These are phyloP conservation scores for Tauraco erythrolophus DNA, from an alignment of 2,113 vertebrate species.

Conservation along the genomic window DNA sequence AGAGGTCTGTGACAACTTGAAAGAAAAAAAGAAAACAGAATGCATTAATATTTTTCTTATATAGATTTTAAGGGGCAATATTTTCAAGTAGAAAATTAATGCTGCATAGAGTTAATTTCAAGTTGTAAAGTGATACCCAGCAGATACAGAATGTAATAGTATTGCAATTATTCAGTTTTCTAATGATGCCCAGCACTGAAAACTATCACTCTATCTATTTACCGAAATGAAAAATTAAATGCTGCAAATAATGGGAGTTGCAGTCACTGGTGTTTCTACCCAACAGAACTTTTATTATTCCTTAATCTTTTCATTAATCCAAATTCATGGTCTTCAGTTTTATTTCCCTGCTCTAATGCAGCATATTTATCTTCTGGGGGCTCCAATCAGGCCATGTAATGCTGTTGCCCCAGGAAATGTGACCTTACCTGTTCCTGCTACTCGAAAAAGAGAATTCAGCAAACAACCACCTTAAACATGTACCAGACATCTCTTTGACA, in stretches of 20 bases:
- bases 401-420: not conserved
- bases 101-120: not conserved
- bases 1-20: not conserved
- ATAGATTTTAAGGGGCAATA: not conserved
- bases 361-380: not conserved
- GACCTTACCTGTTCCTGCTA: not conserved
- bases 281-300: not conserved
- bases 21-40: not conserved
- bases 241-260: not conserved
- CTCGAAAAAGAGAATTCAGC: not conserved
- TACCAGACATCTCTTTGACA: not conserved
- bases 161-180: conserved; percentile 5
- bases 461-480: rapidly evolving
- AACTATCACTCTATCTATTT: not conserved
- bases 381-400: rapidly evolving
- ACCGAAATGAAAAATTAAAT: conserved; percentile 32
- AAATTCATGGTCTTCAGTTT: not conserved
- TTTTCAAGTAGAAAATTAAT: not conserved
- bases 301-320: not conserved
- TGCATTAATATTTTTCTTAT: not conserved
- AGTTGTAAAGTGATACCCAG: not conserved
- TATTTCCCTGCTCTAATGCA: not conserved
- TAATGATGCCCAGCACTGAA: not conserved
- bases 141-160: not conserved
- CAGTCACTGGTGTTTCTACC: not conserved